Evolutionary conservation across 2,888 invertebrate genomes (phyloP).

Genomic region (Eudasyphora cyanicolor): DNA sequence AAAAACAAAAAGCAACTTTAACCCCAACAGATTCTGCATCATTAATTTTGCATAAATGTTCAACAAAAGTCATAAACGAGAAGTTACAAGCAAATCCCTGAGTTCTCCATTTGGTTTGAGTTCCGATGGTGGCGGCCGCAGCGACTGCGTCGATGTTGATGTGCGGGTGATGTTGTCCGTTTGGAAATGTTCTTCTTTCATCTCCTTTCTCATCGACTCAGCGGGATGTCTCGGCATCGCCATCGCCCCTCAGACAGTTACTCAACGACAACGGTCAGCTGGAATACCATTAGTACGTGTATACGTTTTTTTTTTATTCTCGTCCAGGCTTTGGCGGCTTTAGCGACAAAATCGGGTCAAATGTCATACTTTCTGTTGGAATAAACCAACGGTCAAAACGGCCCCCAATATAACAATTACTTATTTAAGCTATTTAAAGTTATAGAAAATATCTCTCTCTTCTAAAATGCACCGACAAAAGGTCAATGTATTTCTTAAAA

Average conservation of each 20-base stretch:
- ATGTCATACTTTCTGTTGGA: constrained; percentile 56
- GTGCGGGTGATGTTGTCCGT: constrained; percentile 62
- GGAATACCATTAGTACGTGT: too few species aligned
- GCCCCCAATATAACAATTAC: constrained; percentile 50
- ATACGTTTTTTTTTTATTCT: too few species aligned
- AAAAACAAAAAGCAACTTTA: constrained; percentile 52
- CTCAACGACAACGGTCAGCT: not conserved
- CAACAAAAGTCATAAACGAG: constrained; percentile 15
- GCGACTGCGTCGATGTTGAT: constrained; percentile 43
- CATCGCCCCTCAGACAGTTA: not conserved
- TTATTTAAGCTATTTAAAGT: constrained; percentile 37
- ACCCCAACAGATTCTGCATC: constrained; percentile 62
- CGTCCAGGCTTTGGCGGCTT: constrained; percentile 56
- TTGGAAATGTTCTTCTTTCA: not conserved
- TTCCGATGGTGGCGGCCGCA: too few species aligned
- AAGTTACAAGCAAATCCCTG: constrained; percentile 30
- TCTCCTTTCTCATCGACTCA: constrained; percentile 50
- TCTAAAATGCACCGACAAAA: constrained; percentile 32
- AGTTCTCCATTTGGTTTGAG: too few species aligned
- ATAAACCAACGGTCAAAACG: constrained; percentile 1
- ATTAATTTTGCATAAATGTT: constrained; percentile 65
- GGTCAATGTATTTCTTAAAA: constrained; percentile 35
- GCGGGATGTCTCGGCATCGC: constrained; percentile 55
- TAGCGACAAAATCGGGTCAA: constrained; percentile 62
- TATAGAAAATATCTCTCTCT: constrained; percentile 22